phyloP scores from a whole-genome alignment of 2,797 vertebrate genomes.

The Diglossa cyanea region DNA sequence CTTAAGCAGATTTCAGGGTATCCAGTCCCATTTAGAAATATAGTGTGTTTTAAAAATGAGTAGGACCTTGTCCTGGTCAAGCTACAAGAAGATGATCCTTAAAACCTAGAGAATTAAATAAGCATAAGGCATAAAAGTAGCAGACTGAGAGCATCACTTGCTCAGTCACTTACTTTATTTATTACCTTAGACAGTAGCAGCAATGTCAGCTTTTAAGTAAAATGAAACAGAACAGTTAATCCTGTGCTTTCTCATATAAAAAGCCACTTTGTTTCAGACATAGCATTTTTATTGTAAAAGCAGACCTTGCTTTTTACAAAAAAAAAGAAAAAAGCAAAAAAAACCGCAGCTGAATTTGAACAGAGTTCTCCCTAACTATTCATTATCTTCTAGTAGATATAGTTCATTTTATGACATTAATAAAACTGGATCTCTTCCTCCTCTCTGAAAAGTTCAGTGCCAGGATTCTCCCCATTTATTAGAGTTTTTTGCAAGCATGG shows the following conservation, averaged over 20 bases:
- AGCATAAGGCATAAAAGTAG: not conserved
- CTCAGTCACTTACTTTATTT: not conserved
- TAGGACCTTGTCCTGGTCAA: not conserved
- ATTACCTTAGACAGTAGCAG: slow-evolving; percentile 2
- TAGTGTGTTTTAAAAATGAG: not conserved
- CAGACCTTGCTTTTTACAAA: not conserved
- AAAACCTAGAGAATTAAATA: not conserved
- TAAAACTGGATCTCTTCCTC: not conserved
- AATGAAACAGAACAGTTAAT: not conserved
- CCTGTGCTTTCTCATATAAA: not conserved
- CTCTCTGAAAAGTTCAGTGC: not conserved
- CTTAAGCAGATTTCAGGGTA: not conserved
- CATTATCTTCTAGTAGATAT: not conserved
- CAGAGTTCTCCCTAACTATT: not conserved
- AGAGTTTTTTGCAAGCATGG: not conserved
- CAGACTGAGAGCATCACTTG: not conserved
- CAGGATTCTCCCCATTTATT: not conserved
- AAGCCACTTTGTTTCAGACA: slow-evolving; percentile 15
- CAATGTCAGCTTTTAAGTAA: not conserved
- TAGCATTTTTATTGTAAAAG: slow-evolving; percentile 39
- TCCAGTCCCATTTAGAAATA: not conserved
- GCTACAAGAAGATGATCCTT: not conserved
- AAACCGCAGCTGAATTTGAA: not conserved
- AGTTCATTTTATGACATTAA: not conserved
- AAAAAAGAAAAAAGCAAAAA: not conserved